Evolutionary conservation across 1,140 invertebrate genomes (phyloP).

Genomic region (Pogonus chalceus): DNA sequence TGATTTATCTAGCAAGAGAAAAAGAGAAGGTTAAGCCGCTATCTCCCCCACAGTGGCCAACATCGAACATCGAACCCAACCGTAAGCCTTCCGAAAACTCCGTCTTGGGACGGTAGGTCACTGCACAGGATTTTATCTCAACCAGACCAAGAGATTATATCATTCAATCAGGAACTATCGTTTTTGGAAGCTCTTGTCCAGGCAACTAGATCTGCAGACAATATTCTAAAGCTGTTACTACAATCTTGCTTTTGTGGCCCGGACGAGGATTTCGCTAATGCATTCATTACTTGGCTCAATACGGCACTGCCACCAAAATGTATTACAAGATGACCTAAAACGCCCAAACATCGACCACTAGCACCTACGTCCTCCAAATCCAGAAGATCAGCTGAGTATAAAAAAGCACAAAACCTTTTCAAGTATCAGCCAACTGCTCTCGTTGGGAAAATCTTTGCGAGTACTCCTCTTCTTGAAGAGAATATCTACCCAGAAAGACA

Average conservation of each 20-base stretch:
- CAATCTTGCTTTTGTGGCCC: neutral
- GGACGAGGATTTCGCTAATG: neutral
- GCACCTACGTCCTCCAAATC: too few species aligned
- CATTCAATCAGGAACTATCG: too few species aligned
- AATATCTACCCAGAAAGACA: constrained; percentile 11
- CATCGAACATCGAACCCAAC: too few species aligned
- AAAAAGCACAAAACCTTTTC: neutral
- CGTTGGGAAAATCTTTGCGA: neutral
- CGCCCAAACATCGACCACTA: too few species aligned
- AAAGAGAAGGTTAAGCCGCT: too few species aligned
- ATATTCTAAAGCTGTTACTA: neutral
- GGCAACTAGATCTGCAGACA: neutral
- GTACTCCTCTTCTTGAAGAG: neutral
- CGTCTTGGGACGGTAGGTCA: too few species aligned
- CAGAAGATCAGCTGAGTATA: neutral
- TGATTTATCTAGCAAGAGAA: too few species aligned
- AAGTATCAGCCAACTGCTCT: neutral
- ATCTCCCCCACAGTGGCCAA: too few species aligned
- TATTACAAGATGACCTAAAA: neutral
- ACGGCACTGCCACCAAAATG: neutral
- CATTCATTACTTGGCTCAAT: neutral
- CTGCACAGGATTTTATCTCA: too few species aligned
- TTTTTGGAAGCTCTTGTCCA: neutral
- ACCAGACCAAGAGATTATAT: too few species aligned
- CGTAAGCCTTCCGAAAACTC: too few species aligned